Base-by-base conservation (phyloP, 2,797 vertebrate genomes). In the Peromyscus nudipes region DNA sequence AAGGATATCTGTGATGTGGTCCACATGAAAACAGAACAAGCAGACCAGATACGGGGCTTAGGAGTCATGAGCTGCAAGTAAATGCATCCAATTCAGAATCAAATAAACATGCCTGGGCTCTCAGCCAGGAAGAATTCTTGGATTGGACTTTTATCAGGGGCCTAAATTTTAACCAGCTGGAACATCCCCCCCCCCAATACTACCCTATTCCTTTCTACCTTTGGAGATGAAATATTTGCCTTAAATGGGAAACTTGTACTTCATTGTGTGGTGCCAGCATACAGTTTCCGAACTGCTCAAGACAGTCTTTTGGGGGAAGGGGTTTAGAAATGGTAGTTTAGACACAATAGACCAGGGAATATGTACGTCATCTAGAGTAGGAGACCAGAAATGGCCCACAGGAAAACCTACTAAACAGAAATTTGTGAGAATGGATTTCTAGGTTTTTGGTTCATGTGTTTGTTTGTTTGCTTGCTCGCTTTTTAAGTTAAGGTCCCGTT, bases 101-200 rank as follows among this genome's bases (percentile, higher is more conserved):
- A 97, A 97, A 97, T 96, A 96, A 97, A 97, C 92, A 97, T 16
- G 91, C 76, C 97, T 92, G 97, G 97, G 98, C 97, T 84, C 76
- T 9, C 92, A 1, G 97, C 97, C 98, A 98, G 97, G 83, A 55
- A 92, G 89, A 97, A 92, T 92, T 97, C 97, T 97, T 96, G 97
- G 92, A 81, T 29, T 97, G 95, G 97, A 96, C 96, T 97, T 98
- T 97, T 96, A 98, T 97, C 98, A 95, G 93, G 86, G 82, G 88
- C 96, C 97, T 98, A 98, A 98, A 98, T 98, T 96, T 96, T 94
- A 98, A 98, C 97, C 97, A 98, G 97, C 96, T 98, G 98, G 91
- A 96, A 96, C 88, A 71, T 92, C 21, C 92, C 83, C 97, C 52
- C 5, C 87, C 91, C 97, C 97, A 97, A 92, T 89, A 97, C 96